Conservation (phyloP, 2,113 vertebrate species). For the Pluvialis apricaria region DNA sequence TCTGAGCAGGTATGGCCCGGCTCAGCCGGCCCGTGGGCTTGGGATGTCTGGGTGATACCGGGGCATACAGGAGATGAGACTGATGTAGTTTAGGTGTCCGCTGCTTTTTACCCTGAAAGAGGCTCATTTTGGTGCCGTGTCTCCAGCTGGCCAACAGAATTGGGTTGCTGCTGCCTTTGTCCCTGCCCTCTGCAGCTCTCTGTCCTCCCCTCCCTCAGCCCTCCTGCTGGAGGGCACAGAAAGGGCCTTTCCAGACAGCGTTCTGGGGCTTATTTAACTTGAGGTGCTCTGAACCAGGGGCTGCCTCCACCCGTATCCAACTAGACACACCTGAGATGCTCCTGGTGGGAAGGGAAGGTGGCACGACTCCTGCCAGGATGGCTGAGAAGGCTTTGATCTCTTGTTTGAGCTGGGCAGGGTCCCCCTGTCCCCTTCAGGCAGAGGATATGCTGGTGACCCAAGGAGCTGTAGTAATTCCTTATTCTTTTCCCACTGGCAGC, state of each 20-base stretch:
- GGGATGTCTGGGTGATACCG: accelerated
- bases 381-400: not conserved
- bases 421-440: not conserved
- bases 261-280: not conserved
- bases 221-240: not conserved
- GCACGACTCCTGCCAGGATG: not conserved
- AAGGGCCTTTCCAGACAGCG: not conserved
- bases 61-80: not conserved
- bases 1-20: slow-evolving; percentile 77
- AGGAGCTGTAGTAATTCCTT: not conserved
- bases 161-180: not conserved
- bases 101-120: not conserved
- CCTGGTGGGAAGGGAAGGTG: not conserved
- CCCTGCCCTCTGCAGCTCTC: not conserved
- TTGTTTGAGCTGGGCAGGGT: not conserved
- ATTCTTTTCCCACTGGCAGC: slow-evolving; percentile 33
- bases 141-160: not conserved
- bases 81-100: not conserved
- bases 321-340: not conserved
- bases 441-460: not conserved
- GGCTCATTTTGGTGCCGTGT: not conserved
- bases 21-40: accelerated
- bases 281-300: not conserved
- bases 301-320: not conserved
- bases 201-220: not conserved